These are phyloP conservation scores for Malacosoma neustria DNA, from an alignment of 2,888 invertebrate species.

Conservation along the genomic window DNA sequence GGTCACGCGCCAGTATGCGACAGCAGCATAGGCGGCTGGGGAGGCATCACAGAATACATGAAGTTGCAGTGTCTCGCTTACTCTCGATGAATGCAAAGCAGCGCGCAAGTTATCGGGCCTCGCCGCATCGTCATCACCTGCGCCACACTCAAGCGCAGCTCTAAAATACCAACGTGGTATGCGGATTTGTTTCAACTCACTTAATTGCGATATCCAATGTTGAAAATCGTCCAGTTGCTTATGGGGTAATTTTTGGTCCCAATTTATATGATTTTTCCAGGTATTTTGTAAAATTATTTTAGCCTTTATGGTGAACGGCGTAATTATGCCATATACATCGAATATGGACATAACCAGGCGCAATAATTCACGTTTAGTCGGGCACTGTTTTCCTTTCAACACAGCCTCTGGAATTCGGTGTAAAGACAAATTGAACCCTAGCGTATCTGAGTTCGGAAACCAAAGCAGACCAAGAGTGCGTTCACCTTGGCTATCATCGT, in stretches of 20 bases:
- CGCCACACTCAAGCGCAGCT: too few species aligned
- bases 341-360: conserved; percentile 14
- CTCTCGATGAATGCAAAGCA: too few species aligned
- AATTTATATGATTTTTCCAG: conserved; percentile 6
- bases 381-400: conserved; percentile 5
- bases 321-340: conserved; percentile 11
- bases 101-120: too few species aligned
- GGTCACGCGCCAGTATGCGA: conserved; percentile 6
- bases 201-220: conserved; percentile 2
- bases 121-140: too few species aligned
- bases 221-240: conserved; percentile 1
- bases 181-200: conserved; percentile 1
- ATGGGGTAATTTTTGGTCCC: conserved; percentile 2
- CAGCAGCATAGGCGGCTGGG: conserved; percentile 6
- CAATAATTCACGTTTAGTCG: conserved; percentile 12
- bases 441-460: conserved; percentile 7
- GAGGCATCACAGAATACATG: conserved; percentile 2
- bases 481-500: neutral
- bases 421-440: conserved; percentile 11
- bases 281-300: conserved; percentile 14
- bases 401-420: conserved; percentile 9
- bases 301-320: conserved; percentile 14
- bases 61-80: conserved; percentile 7
- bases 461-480: conserved; percentile 13
- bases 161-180: conserved; percentile 5